These are phyloP conservation scores for Albula glossodonta DNA, from an alignment of 2,113 vertebrate genomes.

Conservation along the genomic window DNA sequence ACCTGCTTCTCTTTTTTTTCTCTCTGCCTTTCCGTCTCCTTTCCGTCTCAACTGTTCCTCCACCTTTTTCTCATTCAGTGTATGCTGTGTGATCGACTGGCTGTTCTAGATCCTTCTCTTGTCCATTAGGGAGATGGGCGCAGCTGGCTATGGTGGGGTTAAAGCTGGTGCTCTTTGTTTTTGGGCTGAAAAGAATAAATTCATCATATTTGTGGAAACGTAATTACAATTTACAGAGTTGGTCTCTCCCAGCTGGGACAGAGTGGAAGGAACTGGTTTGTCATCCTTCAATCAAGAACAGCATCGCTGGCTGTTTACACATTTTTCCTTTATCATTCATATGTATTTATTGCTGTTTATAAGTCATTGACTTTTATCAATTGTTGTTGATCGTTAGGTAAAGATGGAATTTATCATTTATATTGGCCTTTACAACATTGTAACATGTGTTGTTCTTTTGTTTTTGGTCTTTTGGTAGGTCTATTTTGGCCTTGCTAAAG, in stretches of 20 bases:
- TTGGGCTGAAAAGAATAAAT: slow-evolving; percentile 55
- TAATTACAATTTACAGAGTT: slow-evolving; percentile 55
- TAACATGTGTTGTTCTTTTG: background rate
- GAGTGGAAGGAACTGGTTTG: background rate
- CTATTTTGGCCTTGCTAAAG: background rate
- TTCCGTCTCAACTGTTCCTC: background rate
- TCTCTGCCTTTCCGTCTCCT: background rate
- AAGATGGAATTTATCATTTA: too few relatives aligned
- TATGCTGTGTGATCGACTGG: background rate
- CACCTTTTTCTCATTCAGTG: slow-evolving; percentile 8
- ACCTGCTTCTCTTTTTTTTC: background rate
- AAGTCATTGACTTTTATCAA: too few relatives aligned
- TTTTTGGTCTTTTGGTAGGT: background rate
- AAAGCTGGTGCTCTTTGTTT: slow-evolving; percentile 44
- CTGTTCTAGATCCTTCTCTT: background rate
- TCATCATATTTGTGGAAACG: slow-evolving; percentile 61
- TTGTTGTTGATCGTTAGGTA: background rate
- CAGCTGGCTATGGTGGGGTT: slow-evolving; percentile 18
- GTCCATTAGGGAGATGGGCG: slow-evolving; percentile 18
- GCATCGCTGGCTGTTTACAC: background rate
- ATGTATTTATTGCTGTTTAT: background rate
- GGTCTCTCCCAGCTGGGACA: background rate
- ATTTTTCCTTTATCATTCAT: background rate
- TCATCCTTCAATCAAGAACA: background rate
- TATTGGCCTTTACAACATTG: background rate